Evolutionary conservation across 2,113 vertebrate genomes (phyloP).

Genomic region (Beaufortia kweichowensis): DNA sequence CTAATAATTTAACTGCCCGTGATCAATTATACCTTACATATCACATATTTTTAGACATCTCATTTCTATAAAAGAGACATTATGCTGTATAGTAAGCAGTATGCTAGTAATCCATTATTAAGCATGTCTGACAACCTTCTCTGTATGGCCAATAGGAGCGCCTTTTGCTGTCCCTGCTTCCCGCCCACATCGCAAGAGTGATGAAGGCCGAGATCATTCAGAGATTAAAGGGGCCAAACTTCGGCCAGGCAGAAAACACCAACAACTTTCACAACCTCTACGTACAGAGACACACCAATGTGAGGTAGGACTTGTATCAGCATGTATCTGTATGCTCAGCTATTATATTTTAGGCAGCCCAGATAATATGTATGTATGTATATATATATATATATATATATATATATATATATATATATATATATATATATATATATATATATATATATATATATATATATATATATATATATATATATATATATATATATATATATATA

Average conservation of each 20-base stretch:
- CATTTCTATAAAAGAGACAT: not conserved
- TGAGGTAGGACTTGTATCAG: constrained; percentile 77
- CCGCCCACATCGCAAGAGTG: constrained; percentile 93
- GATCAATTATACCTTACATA: too few species aligned
- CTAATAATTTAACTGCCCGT: too few species aligned
- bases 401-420: too few species aligned
- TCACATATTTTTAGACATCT: not conserved
- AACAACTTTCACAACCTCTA: constrained; percentile 99
- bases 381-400: too few species aligned
- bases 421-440: too few species aligned
- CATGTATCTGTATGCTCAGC: not conserved
- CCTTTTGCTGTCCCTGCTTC: constrained; percentile 89
- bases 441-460: too few species aligned
- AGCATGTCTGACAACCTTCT: not conserved
- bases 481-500: too few species aligned
- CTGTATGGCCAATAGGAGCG: constrained; percentile 79
- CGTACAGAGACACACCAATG: constrained; percentile 95
- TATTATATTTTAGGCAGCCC: constrained; percentile 4
- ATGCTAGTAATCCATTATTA: too few species aligned
- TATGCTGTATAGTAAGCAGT: too few species aligned
- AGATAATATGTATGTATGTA: not conserved
- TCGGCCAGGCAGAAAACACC: constrained; percentile 90
- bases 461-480: too few species aligned
- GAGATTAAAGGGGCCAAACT: constrained; percentile 92
- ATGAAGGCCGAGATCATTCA: constrained; percentile 99